A percentile compares a stretch with the other conserved stretches of the same genome.
These are phyloP conservation scores for Tapirus terrestris DNA, from an alignment of 2,113 vertebrate genomes.

Conservation along the genomic window DNA sequence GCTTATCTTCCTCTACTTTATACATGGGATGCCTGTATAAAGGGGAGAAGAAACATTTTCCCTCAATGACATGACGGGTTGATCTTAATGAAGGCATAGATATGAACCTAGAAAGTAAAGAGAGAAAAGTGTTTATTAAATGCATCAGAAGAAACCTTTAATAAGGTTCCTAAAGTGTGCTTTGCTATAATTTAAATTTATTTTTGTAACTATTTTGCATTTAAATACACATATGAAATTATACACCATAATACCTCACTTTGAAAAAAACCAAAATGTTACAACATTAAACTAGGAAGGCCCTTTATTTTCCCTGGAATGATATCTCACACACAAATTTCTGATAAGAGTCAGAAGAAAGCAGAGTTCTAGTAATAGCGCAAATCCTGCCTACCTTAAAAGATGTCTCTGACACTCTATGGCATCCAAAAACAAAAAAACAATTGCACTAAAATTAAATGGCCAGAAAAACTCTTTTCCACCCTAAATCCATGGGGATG, in stretches of 20 bases:
- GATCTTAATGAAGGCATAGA: background rate
- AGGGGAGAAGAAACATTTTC: background rate
- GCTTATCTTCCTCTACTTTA: too few species aligned
- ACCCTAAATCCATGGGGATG: background rate
- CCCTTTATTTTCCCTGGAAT: background rate
- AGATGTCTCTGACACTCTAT: background rate
- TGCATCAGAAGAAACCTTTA: background rate
- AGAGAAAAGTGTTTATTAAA: background rate
- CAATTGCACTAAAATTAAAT: background rate
- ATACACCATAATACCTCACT: background rate
- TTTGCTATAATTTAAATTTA: background rate
- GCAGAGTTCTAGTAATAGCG: background rate
- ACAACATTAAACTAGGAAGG: background rate
- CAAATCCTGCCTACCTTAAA: background rate
- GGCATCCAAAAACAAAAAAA: background rate
- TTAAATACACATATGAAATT: background rate
- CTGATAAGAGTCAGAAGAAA: background rate
- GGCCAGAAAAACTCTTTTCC: background rate
- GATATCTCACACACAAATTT: background rate
- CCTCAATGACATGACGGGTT: background rate
- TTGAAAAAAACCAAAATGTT: background rate
- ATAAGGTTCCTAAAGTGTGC: background rate
- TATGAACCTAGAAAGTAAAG: background rate
- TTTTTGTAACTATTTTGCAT: conserved; percentile 15
- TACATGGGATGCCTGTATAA: too few species aligned